These are phyloP conservation scores for Mesorhabditis belari DNA, from an alignment of 2,888 invertebrate species.

Conservation along the genomic window DNA sequence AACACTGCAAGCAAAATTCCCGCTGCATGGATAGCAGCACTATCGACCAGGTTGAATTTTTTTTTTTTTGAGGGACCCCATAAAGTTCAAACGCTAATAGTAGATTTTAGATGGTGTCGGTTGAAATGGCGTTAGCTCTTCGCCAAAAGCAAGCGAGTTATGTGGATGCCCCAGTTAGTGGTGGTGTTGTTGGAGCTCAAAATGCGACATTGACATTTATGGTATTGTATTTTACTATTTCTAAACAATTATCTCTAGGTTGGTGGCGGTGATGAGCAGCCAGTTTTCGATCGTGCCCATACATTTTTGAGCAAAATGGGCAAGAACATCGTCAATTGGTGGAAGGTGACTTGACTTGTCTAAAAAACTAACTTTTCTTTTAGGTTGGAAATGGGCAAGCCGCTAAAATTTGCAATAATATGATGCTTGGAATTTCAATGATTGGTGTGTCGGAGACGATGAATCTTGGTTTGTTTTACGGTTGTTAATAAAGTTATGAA, in stretches of 20 bases:
- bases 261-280: constrained; percentile 66
- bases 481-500: too few species aligned
- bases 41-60: constrained; percentile 76
- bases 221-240: too few species aligned
- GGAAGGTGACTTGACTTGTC: constrained; percentile 58
- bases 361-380: neutral
- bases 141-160: constrained; percentile 66
- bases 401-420: constrained; percentile 91
- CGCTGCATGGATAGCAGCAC: constrained; percentile 91
- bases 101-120: neutral
- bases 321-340: constrained; percentile 76
- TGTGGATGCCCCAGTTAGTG: constrained; percentile 93
- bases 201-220: constrained; percentile 89
- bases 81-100: neutral
- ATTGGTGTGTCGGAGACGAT: constrained; percentile 89
- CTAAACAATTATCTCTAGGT: too few species aligned
- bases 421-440: constrained; percentile 86
- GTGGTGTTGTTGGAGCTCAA: constrained; percentile 74
- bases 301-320: constrained; percentile 69
- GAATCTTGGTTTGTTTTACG: constrained; percentile 79
- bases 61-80: neutral
- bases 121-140: neutral
- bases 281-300: constrained; percentile 68
- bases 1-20: constrained; percentile 64
- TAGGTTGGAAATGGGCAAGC: constrained; percentile 80